Evolutionary conservation across 2,888 invertebrate species (phyloP).

Genomic region (Synergus itoensis): DNA sequence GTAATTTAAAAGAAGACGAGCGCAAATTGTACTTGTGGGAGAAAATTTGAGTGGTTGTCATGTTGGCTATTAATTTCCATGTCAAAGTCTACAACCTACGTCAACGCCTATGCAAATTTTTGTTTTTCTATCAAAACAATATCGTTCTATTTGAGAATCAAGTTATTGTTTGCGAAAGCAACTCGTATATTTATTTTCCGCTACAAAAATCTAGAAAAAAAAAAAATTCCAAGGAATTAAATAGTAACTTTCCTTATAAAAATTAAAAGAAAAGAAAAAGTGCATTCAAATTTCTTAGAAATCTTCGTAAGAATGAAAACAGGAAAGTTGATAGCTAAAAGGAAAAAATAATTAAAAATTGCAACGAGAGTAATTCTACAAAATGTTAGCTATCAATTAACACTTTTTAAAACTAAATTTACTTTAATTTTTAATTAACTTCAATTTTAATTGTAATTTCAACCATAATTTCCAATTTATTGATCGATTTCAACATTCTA

Average conservation of each 20-base stretch:
- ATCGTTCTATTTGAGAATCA: background rate
- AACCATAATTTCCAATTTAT: too few species aligned
- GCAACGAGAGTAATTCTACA: background rate
- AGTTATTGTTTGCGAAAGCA: background rate
- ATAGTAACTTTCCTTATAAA: background rate
- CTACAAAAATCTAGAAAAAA: background rate
- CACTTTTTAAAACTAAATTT: too few species aligned
- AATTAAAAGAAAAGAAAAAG: background rate
- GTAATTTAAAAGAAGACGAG: background rate
- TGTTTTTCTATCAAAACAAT: background rate
- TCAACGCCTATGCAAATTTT: background rate
- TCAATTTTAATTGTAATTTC: too few species aligned
- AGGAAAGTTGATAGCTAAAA: background rate
- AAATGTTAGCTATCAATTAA: background rate
- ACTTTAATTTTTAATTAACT: too few species aligned
- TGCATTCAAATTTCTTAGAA: background rate
- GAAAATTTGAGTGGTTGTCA: background rate
- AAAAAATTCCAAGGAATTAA: background rate
- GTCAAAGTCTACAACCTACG: slow-evolving; percentile 3
- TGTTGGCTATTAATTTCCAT: background rate
- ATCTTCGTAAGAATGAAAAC: background rate
- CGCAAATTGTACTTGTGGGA: background rate
- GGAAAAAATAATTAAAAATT: background rate
- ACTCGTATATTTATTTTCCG: background rate
- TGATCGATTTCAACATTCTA: too few species aligned